These are phyloP conservation scores for Ischnura elegans DNA, from an alignment of 2,888 invertebrate genomes.

Conservation along the genomic window DNA sequence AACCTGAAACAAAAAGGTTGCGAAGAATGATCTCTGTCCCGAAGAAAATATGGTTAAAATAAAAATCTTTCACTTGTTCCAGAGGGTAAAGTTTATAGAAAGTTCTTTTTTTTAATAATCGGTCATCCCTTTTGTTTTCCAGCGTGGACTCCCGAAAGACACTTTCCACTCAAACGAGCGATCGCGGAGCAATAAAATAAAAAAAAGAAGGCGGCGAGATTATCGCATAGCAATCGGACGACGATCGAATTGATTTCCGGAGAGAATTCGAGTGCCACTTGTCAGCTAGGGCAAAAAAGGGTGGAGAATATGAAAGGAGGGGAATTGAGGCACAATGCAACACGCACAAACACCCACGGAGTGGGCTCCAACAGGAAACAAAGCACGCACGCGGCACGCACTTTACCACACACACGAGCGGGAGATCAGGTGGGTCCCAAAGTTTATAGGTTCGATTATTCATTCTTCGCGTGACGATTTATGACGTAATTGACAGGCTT, in stretches of 20 bases:
- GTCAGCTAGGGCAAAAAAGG: neutral
- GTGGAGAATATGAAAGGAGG: constrained; percentile 19
- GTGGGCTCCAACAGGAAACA: neutral
- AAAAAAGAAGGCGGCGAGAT: constrained; percentile 33
- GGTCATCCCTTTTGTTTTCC: constrained; percentile 16
- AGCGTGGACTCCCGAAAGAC: constrained; percentile 11
- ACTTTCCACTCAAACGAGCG: constrained; percentile 8
- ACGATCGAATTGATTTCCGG: constrained; percentile 37
- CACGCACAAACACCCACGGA: neutral
- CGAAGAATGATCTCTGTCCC: neutral
- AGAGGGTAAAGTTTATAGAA: neutral
- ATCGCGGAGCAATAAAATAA: neutral
- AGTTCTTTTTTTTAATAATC: neutral
- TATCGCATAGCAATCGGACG: constrained; percentile 9
- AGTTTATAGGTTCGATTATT: constrained; percentile 50
- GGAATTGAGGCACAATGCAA: constrained; percentile 44
- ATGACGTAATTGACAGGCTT: constrained; percentile 66
- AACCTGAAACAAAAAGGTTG: neutral
- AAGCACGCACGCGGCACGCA: constrained; percentile 15
- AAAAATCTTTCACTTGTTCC: neutral
- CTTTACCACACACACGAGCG: neutral
- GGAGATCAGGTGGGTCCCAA: neutral
- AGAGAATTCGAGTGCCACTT: constrained; percentile 18
- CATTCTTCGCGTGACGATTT: constrained; percentile 62
- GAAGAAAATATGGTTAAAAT: neutral